Conservation (phyloP, 1,140 invertebrate species). For the Ceratosolen solmsi region DNA sequence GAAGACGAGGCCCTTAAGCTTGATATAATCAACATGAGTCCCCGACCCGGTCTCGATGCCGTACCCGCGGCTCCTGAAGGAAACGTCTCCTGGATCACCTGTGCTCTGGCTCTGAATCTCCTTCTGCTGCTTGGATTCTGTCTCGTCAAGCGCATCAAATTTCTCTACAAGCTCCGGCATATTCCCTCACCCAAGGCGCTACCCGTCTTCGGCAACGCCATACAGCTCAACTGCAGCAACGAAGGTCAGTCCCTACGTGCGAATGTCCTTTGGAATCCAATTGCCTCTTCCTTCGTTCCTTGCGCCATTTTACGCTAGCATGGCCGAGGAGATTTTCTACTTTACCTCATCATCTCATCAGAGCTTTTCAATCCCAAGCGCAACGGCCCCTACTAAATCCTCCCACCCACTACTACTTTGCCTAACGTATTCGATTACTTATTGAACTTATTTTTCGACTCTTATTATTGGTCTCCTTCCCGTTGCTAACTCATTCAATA, state of each 20-base stretch:
- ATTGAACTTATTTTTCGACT: no score
- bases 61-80: neutral
- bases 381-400: no score
- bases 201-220: slow-evolving; percentile 66
- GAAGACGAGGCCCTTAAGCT: neutral
- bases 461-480: no score
- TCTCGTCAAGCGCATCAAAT: slow-evolving; percentile 56
- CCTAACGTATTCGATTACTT: no score
- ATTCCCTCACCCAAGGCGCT: slow-evolving; percentile 63
- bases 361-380: no score
- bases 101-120: slow-evolving; percentile 51
- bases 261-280: neutral
- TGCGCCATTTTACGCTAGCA: no score
- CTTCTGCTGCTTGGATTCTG: slow-evolving; percentile 46
- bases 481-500: no score
- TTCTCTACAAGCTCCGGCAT: slow-evolving; percentile 59
- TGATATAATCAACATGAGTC: neutral
- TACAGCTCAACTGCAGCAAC: slow-evolving; percentile 61
- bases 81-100: slow-evolving; percentile 53
- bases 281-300: neutral
- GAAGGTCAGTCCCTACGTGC: slow-evolving; percentile 58
- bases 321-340: no score
- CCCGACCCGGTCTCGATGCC: neutral
- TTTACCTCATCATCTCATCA: no score
- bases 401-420: no score